phyloP scores from a whole-genome alignment of 2,888 invertebrate genomes.

The Cenopis cana region DNA sequence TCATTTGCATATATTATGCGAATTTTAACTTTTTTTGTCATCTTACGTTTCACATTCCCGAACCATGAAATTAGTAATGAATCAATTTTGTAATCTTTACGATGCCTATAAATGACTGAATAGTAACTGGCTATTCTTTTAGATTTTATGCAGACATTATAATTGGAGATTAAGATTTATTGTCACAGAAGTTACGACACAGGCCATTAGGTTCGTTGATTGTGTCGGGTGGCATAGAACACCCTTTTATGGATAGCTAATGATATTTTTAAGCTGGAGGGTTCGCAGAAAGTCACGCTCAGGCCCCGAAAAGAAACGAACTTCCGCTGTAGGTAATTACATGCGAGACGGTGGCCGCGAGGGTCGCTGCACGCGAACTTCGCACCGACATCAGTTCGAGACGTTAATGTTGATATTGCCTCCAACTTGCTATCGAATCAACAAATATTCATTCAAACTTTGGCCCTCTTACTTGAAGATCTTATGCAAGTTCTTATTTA shows the following conservation, averaged over 20 bases:
- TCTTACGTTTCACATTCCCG: slow-evolving; percentile 41
- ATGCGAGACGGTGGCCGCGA: slow-evolving; percentile 69
- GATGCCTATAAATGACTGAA: slow-evolving; percentile 45
- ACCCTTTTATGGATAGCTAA: slow-evolving; percentile 72
- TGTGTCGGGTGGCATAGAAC: slow-evolving; percentile 60
- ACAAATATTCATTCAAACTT: slow-evolving; percentile 60
- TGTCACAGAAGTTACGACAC: slow-evolving; percentile 41
- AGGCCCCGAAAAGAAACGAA: slow-evolving; percentile 73
- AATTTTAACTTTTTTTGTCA: slow-evolving; percentile 42
- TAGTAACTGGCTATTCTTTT: slow-evolving; percentile 47
- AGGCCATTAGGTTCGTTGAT: slow-evolving; percentile 53
- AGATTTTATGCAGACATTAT: slow-evolving; percentile 39
- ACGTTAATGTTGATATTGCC: slow-evolving; percentile 36
- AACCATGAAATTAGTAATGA: slow-evolving; percentile 44
- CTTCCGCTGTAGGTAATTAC: slow-evolving; percentile 77
- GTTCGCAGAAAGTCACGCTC: slow-evolving; percentile 69
- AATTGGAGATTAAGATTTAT: slow-evolving; percentile 47
- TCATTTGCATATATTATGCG: slow-evolving; percentile 49
- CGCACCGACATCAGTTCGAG: slow-evolving; percentile 50
- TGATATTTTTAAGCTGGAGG: slow-evolving; percentile 64
- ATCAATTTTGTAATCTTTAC: slow-evolving; percentile 47
- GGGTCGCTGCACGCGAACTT: slow-evolving; percentile 74
- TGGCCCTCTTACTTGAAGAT: slow-evolving; percentile 46
- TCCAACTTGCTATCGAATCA: slow-evolving; percentile 55
- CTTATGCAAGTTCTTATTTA: slow-evolving; percentile 58